Evolutionary conservation across 2,888 invertebrate genomes (phyloP), one percentile per base, ranked within the genome.

Genomic region (Euzetes globulus): DNA sequence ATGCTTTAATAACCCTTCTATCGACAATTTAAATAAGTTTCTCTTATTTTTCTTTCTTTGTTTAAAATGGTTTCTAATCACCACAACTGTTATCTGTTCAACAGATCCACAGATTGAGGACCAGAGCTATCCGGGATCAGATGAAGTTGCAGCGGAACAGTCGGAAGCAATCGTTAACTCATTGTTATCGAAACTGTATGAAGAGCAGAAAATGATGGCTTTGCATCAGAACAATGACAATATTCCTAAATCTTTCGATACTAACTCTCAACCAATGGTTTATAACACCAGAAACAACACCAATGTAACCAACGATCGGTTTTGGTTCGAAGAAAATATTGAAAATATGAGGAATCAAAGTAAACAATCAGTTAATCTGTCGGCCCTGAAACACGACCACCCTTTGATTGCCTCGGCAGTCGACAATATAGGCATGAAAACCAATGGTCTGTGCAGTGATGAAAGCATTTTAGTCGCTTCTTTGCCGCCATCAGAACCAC

Each of bases 341-440:
- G 68, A 68, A 13, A 68, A 68, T 29, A 1, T 37, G 11, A 29
- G 41, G 19, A 68, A 68, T 68, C 68, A 68, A 68, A 68, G 41
- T 68, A 68, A 65, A 19, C 60, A 47, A 50, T 73, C 45, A 3
- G 47, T 63, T 37, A 63, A 60, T 29, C 70, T 68, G 22, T 52
- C 52, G 33, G 71, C 71, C 17, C 71, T 71, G 2, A 71, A 71
- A 55, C 71, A 71, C 47, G 71, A 71, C 25, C 71, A 71, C 25
- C 71, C 71, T 1, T 33, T 71, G 71, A 50, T 71, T n/a, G 71
- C 71, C 2, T 52, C 52, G 2, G 50, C 71, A 2, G 71, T 52
- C 13, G 52, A 71, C 5, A 71, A 71, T 71, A n/a, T 55, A 3
- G 45, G 68, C 7, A 9, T 5, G 22, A 68, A 41, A 13, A 25